Evolutionary conservation across 2,797 vertebrate genomes (phyloP).

Genomic region (Kryptolebias ocellatus): DNA sequence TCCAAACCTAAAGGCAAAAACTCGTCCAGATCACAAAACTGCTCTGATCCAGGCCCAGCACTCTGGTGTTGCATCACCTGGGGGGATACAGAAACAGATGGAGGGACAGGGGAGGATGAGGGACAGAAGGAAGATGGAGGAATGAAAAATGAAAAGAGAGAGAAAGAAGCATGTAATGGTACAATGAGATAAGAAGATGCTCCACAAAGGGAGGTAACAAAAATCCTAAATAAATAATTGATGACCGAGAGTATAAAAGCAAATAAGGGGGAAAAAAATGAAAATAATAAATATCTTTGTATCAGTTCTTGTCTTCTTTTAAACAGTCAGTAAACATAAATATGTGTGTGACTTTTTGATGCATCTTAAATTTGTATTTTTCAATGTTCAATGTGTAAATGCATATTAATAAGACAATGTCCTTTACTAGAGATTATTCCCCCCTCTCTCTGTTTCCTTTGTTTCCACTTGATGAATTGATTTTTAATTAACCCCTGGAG

Average conservation of each 20-base stretch:
- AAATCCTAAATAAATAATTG: constrained; percentile 2
- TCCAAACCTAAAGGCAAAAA: constrained; percentile 65
- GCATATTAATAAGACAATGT: constrained; percentile 51
- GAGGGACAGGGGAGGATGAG: constrained; percentile 19
- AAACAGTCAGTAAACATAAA: constrained; percentile 46
- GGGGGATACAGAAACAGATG: constrained; percentile 45
- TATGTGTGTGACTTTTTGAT: constrained; percentile 59
- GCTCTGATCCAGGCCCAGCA: constrained; percentile 47
- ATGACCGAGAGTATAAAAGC: constrained; percentile 1
- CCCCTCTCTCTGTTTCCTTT: constrained; percentile 45
- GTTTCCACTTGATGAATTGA: constrained; percentile 73
- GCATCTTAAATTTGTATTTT: constrained; percentile 37
- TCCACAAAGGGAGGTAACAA: constrained; percentile 12
- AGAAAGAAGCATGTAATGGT: constrained; percentile 21
- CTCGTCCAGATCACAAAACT: constrained; percentile 58
- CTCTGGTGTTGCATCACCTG: constrained; percentile 64
- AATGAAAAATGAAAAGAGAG: constrained; percentile 17
- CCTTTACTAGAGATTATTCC: constrained; percentile 54
- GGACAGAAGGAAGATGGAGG: constrained; percentile 4
- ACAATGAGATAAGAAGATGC: constrained; percentile 17
- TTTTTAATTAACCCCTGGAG: constrained; percentile 77
- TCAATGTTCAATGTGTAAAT: constrained; percentile 50
- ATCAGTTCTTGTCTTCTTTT: constrained; percentile 35
- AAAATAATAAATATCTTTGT: constrained; percentile 30
- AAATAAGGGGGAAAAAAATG: background rate